phyloP scores from a whole-genome alignment of 2,113 vertebrate genomes.

The Poecile atricapillus region DNA sequence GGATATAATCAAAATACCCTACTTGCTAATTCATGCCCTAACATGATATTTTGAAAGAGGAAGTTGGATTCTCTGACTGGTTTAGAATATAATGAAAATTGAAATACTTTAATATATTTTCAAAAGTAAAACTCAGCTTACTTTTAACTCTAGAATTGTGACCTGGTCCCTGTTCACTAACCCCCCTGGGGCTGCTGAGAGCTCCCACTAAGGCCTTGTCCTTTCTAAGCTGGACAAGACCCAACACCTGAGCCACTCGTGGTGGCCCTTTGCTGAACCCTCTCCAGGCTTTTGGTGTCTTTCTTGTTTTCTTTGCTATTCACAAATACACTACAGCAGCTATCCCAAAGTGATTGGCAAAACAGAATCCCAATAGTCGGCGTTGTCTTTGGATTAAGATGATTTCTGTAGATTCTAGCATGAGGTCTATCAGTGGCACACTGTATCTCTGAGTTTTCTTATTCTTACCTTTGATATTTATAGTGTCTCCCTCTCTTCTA shows the following conservation, averaged over 20 bases:
- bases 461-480: neutral
- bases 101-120: neutral
- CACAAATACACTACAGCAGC: neutral
- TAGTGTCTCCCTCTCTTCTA: neutral
- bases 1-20: neutral
- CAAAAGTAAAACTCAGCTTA: neutral
- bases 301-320: neutral
- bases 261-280: neutral
- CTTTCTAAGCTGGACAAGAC: neutral
- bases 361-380: neutral
- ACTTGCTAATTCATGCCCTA: neutral
- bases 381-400: neutral
- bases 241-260: fast-evolving
- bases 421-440: neutral
- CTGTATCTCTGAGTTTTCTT: neutral
- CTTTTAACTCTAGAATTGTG: neutral
- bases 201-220: neutral
- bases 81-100: neutral
- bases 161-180: neutral
- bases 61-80: neutral
- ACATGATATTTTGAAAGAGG: neutral
- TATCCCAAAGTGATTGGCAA: neutral
- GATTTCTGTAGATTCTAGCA: neutral
- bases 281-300: neutral
- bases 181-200: neutral